Evolutionary conservation across 2,113 vertebrate species (phyloP), one percentile per base, ranked within the genome.

Genomic region (Scortum barcoo): DNA sequence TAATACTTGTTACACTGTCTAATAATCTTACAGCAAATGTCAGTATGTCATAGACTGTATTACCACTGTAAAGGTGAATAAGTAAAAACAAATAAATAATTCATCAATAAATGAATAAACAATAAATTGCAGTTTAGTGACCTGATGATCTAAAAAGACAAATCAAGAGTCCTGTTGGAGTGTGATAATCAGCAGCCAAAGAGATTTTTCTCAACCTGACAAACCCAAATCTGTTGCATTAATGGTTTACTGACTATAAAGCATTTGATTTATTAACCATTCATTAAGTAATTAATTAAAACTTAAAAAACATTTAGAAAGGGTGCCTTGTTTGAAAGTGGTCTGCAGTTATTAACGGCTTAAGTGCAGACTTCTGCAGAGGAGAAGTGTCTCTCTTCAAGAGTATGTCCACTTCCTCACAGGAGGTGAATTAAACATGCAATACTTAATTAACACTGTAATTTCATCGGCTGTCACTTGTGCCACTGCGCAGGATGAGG

Each of bases 401-500:
- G 12, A 44, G 40, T 14, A 7, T n/a, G 42, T 42, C 51, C 61
- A 54, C 65, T 53, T 56, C 4, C 33, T 19, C 40, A 6, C 44
- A 24, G 16, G 56, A 63, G 42, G 58, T 40, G 36, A 80, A 72
- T 72, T 72, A 75, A 83, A 72, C 66, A 72, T 22, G 46, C 44
- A 20, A 17, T 61, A 38, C 44, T 58, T 70, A 78, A 79, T 78
- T 81, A 77, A 74, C 50, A 44, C 10, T 62, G 46, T 71, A 38
- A 84, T 84, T 61, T 75, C 42, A 81, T 42, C 74, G 58, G 74
- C 58, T 66, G 78, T 78, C 73, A 78, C 57, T 72, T 65, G 63
- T 48, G 36, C 56, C 73, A n/a, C 54, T 22, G 72, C n/a, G 12
- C 81, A 54, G 81, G 48, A 65, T 65, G 82, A 78, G 26, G 71